These are phyloP conservation scores for Aptenodytes patagonicus DNA, from an alignment of 2,113 vertebrate genomes.

Conservation along the genomic window DNA sequence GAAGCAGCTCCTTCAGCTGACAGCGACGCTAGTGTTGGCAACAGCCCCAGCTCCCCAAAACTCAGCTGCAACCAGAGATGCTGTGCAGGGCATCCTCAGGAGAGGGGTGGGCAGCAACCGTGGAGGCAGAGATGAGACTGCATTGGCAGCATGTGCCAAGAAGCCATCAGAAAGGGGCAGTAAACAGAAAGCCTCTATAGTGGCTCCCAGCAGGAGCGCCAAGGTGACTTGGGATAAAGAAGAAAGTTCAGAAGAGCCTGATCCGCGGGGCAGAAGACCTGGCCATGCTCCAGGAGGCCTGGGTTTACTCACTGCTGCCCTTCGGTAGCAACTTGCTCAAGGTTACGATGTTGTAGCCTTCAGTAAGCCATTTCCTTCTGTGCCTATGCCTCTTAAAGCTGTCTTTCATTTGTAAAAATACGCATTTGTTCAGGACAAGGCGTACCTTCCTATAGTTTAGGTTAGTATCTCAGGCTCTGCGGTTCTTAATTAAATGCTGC, in stretches of 20 bases:
- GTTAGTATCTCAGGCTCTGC: neutral
- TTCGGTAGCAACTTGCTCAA: neutral
- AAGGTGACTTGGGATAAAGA: neutral
- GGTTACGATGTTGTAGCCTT: neutral
- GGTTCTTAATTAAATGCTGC: constrained; percentile 1
- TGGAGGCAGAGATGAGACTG: neutral
- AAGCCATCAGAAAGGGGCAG: neutral
- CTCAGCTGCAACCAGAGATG: neutral
- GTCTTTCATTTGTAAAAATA: neutral
- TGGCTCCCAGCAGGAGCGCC: neutral
- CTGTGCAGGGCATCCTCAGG: neutral
- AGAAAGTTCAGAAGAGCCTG: neutral
- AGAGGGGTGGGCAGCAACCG: neutral
- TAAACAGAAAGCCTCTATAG: neutral
- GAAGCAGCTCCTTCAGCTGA: neutral
- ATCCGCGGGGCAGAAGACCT: neutral
- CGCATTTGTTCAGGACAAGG: neutral
- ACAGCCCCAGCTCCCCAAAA: neutral
- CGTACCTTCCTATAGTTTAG: neutral
- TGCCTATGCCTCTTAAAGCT: neutral
- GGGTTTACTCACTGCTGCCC: neutral
- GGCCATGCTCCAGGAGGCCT: neutral
- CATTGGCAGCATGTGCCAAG: neutral
- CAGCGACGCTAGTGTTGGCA: neutral
- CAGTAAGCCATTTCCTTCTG: neutral